phyloP scores from a whole-genome alignment of 2,113 vertebrate species.

The Tetrax tetrax region DNA sequence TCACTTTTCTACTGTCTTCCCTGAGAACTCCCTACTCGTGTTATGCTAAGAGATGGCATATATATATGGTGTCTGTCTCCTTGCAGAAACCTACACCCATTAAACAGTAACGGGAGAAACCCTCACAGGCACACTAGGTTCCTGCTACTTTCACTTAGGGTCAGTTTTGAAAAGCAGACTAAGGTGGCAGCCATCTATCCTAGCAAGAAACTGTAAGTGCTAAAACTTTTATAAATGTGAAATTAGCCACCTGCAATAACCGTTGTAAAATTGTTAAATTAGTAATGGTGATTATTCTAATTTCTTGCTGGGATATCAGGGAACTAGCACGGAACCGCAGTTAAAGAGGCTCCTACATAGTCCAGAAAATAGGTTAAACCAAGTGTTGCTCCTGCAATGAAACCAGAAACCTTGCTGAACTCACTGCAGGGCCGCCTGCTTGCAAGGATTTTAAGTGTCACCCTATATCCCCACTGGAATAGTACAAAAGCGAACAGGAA shows the following conservation, averaged over 20 bases:
- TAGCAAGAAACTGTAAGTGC: not conserved
- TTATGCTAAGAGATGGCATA: not conserved
- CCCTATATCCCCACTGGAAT: constrained; percentile 10
- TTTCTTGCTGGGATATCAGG: not conserved
- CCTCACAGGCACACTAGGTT: not conserved
- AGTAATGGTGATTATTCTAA: not conserved
- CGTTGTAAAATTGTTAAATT: constrained; percentile 12
- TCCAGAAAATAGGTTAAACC: constrained; percentile 31
- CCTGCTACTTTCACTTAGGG: not conserved
- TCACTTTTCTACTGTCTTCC: not conserved
- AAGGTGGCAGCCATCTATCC: not conserved
- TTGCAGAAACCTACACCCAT: not conserved
- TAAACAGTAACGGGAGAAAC: not conserved
- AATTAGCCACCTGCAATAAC: constrained; percentile 9
- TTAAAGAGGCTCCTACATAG: not conserved
- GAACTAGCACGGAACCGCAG: not conserved
- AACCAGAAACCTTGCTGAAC: constrained; percentile 25
- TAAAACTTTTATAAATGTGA: not conserved
- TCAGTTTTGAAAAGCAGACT: not conserved
- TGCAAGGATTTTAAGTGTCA: constrained; percentile 10
- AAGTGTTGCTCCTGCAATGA: not conserved
- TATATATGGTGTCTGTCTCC: accelerated
- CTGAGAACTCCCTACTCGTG: not conserved
- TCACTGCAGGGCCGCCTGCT: not conserved
- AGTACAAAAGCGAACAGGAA: constrained; percentile 12